Evolutionary conservation across 2,113 vertebrate genomes (phyloP), one percentile per base, ranked within the genome.

Genomic region (Morone saxatilis): DNA sequence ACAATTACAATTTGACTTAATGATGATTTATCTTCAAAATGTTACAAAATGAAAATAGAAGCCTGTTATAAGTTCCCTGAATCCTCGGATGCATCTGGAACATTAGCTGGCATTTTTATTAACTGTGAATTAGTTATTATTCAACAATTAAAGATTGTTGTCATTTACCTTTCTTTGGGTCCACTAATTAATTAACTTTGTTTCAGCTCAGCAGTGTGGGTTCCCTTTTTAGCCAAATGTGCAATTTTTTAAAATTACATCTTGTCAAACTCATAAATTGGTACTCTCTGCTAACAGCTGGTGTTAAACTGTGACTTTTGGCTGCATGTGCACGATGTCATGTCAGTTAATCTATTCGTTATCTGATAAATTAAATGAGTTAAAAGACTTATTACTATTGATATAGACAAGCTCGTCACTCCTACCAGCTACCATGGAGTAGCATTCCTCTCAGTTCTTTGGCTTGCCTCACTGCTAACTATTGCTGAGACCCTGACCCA

Each of bases 401-500:
- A 67, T 47, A 68, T 51, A 22, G 4, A 62, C 38, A n/a, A 56
- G 51, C 11, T 61, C 3, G 22, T 17, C 14, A 8, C n/a, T 25
- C 17, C 61, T 13, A 70, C 16, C 56, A 57, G 40, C 54, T 47
- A 38, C 40, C 19, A 16, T 63, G 62, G 45, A 51, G 41, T 2
- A 73, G 12, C 86, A 78, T 85, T 83, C 76, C 48, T 86, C 48
- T 81, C 14, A 75, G 67, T 86, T 78, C 73, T 81, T 19, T 69
- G 40, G 41, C 50, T 84, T 70, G 47, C 22, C 25, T 41, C 0
- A 22, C 31, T 62, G 41, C 86, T 76, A 80, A 80, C 80, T 86
- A 67, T 88, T 91, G 61, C 87, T n/a, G 13, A 89, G 85, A 81
- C 78, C 82, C 72, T 92, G 92, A 91, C 83, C 87, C 72, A 65